These are phyloP conservation scores for Fulmarus glacialis DNA, from an alignment of 2,113 vertebrate genomes.

Conservation along the genomic window DNA sequence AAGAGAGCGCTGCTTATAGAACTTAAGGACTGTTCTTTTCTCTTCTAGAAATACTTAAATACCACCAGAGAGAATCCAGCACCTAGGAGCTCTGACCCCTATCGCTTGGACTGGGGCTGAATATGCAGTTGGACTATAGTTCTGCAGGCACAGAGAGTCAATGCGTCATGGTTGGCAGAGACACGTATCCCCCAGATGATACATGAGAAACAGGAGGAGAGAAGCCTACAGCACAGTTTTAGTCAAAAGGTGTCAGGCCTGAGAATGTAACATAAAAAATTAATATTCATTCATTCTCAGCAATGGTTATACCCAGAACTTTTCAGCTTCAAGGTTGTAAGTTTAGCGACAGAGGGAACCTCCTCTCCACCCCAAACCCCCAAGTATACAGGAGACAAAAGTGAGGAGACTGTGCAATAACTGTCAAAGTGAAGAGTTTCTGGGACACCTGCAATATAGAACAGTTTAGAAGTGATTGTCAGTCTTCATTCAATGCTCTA, in stretches of 20 bases:
- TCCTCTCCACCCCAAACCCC: not conserved
- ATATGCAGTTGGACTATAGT: not conserved
- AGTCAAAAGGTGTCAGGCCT: not conserved
- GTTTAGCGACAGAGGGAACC: not conserved
- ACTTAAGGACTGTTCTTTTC: not conserved
- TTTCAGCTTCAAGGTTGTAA: not conserved
- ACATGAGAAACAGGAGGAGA: rapidly evolving
- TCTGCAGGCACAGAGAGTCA: not conserved
- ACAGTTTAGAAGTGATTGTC: not conserved
- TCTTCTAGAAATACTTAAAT: not conserved
- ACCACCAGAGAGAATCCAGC: not conserved
- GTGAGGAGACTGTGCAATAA: not conserved
- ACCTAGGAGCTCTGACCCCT: not conserved
- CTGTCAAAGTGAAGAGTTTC: not conserved
- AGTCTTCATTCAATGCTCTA: not conserved
- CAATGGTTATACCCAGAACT: not conserved
- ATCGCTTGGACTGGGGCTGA: not conserved
- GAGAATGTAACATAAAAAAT: not conserved
- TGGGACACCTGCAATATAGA: not conserved
- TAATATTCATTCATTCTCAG: not conserved
- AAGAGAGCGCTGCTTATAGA: not conserved
- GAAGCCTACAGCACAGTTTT: not conserved
- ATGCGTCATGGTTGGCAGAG: rapidly evolving
- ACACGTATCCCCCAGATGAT: rapidly evolving
- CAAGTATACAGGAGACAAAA: not conserved